phyloP scores from a whole-genome alignment of 1,140 invertebrate species.

The Orius insidiosus region DNA sequence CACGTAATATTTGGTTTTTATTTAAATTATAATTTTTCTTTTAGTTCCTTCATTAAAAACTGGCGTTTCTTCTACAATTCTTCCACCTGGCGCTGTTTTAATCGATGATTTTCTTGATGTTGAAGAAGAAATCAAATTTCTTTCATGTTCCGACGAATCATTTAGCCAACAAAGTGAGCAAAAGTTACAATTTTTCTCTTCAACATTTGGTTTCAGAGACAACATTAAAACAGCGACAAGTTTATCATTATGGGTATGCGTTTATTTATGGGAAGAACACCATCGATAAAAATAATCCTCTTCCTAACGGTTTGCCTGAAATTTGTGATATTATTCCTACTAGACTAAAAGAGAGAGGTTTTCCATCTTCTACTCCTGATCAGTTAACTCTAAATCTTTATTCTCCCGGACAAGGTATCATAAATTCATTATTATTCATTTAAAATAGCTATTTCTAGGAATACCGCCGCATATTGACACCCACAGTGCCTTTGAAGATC shows the following conservation, averaged over 20 bases:
- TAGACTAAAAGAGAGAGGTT: constrained; percentile 32
- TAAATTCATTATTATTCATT: no score
- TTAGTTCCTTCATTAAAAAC: constrained; percentile 24
- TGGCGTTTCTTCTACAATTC: constrained; percentile 29
- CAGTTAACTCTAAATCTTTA: constrained; percentile 90
- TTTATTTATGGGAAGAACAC: constrained; percentile 82
- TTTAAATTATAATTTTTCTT: no score
- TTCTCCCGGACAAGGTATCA: constrained; percentile 66
- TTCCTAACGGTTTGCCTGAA: constrained; percentile 48
- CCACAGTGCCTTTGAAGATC: constrained; percentile 79
- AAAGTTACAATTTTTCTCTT: not conserved
- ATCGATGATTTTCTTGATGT: constrained; percentile 48
- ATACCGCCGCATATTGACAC: constrained; percentile 93
- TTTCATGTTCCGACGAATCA: constrained; percentile 40
- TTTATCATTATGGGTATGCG: constrained; percentile 87
- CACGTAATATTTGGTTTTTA: no score
- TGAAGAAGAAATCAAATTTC: constrained; percentile 48
- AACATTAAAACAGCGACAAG: constrained; percentile 64
- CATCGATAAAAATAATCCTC: constrained; percentile 53
- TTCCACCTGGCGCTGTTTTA: constrained; percentile 55
- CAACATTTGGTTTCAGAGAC: constrained; percentile 13
- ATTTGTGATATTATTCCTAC: constrained; percentile 47
- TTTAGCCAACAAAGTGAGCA: constrained; percentile 20
- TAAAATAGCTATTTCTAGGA: constrained; percentile 34
- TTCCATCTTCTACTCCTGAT: constrained; percentile 41